phyloP scores from a whole-genome alignment of 1,140 invertebrate species.

The Penaeus japonicus region DNA sequence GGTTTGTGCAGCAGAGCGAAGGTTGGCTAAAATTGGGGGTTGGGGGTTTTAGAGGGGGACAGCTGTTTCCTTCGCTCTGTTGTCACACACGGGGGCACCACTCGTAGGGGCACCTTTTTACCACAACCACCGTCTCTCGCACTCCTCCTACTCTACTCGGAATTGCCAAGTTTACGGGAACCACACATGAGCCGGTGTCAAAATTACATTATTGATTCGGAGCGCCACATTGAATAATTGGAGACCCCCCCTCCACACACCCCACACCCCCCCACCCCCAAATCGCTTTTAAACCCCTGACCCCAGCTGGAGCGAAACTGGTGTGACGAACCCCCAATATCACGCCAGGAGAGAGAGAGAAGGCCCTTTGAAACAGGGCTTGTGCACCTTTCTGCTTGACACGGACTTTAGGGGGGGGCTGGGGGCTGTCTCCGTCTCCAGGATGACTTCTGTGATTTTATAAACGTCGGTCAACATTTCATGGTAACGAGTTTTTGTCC shows the following conservation, averaged over 20 bases:
- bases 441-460: not conserved
- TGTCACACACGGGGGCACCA: not conserved
- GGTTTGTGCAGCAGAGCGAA: not conserved
- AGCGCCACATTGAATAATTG: not conserved
- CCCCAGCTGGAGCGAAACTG: too few relatives aligned
- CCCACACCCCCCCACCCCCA: too few relatives aligned
- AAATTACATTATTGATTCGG: conserved; percentile 28
- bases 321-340: too few relatives aligned
- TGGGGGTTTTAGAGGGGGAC: not conserved
- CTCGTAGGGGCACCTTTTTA: not conserved
- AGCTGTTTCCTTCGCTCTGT: not conserved
- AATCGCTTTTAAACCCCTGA: too few relatives aligned
- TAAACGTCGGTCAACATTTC: not conserved
- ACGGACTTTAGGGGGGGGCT: too few relatives aligned
- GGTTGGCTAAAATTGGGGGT: too few relatives aligned
- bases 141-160: conserved; percentile 17
- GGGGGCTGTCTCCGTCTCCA: not conserved
- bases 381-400: not conserved
- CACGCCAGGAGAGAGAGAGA: not conserved
- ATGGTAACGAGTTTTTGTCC: conserved; percentile 35
- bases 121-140: conserved; percentile 13
- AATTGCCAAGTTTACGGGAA: conserved; percentile 27
- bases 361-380: not conserved
- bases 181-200: not conserved
- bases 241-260: too few relatives aligned